Evolutionary conservation across 2,113 vertebrate genomes (phyloP).

Genomic region (Ifrita kowaldi): DNA sequence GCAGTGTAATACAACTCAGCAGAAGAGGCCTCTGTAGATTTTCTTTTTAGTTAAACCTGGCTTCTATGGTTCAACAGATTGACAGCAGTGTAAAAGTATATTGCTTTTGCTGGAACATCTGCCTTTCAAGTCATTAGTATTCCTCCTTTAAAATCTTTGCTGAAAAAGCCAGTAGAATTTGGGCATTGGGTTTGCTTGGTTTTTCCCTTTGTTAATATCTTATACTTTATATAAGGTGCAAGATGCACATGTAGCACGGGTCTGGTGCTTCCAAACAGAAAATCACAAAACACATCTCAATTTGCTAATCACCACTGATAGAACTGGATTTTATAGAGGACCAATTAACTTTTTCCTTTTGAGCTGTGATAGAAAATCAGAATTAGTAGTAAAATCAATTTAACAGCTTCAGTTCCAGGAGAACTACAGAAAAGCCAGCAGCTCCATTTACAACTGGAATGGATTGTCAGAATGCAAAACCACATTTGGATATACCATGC

Average conservation of each 20-base stretch:
- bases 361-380: not conserved
- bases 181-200: not conserved
- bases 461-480: not conserved
- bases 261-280: not conserved
- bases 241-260: not conserved
- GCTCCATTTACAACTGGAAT: not conserved
- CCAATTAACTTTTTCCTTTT: not conserved
- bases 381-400: not conserved
- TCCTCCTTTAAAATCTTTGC: not conserved
- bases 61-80: slow-evolving; percentile 40
- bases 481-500: not conserved
- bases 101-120: not conserved
- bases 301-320: not conserved
- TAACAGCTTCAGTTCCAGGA: not conserved
- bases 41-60: slow-evolving; percentile 59
- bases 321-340: not conserved
- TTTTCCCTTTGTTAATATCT: not conserved
- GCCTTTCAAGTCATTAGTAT: not conserved
- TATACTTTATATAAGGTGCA: not conserved
- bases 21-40: slow-evolving; percentile 20
- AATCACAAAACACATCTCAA: not conserved
- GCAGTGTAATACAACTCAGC: slow-evolving; percentile 30
- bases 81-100: not conserved
- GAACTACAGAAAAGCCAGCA: not conserved
- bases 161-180: not conserved